Evolutionary conservation across 2,113 vertebrate species (phyloP).

Genomic region (Porphyrio hochstetteri): DNA sequence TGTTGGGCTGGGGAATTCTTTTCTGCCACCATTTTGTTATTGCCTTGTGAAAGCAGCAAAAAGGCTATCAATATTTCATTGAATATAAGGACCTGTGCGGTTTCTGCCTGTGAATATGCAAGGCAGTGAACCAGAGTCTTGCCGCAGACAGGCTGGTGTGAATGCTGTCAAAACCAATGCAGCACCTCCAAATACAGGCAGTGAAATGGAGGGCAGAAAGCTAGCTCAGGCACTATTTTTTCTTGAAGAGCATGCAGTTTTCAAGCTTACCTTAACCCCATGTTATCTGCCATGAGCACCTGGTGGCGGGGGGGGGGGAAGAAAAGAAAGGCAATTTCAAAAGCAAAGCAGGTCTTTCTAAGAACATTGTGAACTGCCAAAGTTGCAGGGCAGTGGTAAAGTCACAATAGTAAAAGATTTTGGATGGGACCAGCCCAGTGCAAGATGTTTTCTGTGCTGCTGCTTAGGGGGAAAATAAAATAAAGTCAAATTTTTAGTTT

Average conservation of each 20-base stretch:
- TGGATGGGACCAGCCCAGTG: not conserved
- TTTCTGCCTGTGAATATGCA: constrained; percentile 5
- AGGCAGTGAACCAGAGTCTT: not conserved
- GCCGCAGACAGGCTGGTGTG: not conserved
- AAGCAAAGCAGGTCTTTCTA: not conserved
- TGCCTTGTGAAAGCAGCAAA: constrained; percentile 6
- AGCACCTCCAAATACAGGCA: not conserved
- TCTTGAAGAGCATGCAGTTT: not conserved
- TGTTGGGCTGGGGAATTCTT: not conserved
- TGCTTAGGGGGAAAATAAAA: not conserved
- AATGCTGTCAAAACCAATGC: constrained; percentile 31
- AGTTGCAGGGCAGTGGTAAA: not conserved
- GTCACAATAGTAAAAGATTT: not conserved
- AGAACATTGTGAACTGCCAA: not conserved
- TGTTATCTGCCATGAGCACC: not conserved
- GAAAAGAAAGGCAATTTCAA: not conserved
- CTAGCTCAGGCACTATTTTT: not conserved
- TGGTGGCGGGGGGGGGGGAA: not conserved
- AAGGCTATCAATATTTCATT: constrained; percentile 46
- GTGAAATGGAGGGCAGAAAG: not conserved
- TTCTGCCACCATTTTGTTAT: constrained; percentile 24
- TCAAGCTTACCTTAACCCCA: not conserved
- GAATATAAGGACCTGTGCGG: not conserved
- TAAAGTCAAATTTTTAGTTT: not conserved
- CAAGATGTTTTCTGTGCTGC: not conserved